A percentile compares a stretch with the other conserved stretches of the same genome.
Evolutionary conservation across 2,113 vertebrate species (phyloP).

Genomic region (Alligator sinensis): DNA sequence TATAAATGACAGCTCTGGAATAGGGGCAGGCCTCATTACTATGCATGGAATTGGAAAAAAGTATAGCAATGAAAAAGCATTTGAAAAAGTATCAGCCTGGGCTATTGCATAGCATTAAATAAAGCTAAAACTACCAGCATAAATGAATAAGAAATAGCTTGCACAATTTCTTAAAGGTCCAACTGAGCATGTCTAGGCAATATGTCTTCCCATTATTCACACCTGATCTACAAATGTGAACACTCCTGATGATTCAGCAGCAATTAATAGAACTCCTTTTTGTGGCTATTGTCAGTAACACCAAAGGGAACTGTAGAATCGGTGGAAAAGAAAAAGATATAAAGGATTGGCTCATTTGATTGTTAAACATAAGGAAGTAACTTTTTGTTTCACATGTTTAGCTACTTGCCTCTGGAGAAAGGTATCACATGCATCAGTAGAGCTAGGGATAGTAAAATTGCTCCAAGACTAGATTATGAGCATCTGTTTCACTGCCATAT

Average conservation of each 20-base stretch:
- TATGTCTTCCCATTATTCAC: not conserved
- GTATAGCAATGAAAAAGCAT: not conserved
- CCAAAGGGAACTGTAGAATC: not conserved
- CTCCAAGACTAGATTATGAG: accelerated
- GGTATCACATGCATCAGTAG: accelerated
- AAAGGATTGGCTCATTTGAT: not conserved
- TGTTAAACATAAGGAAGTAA: not conserved
- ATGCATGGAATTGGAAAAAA: not conserved
- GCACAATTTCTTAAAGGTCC: not conserved
- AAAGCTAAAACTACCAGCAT: not conserved
- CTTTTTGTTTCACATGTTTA: not conserved
- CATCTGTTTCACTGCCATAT: not conserved
- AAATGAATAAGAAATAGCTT: not conserved
- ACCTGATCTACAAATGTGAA: not conserved
- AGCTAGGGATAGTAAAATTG: not conserved
- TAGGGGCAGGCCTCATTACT: not conserved
- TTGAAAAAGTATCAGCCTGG: not conserved
- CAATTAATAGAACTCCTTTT: not conserved
- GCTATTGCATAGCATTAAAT: not conserved
- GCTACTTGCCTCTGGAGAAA: not conserved
- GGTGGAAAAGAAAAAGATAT: not conserved
- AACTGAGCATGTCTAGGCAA: not conserved
- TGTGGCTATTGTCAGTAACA: not conserved
- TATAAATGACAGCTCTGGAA: not conserved
- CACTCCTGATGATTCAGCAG: not conserved